Percentiles rank a stretch among this genome's conserved stretches.
phyloP scores from a whole-genome alignment of 2,113 vertebrate genomes.

The Glareola pratincola region DNA sequence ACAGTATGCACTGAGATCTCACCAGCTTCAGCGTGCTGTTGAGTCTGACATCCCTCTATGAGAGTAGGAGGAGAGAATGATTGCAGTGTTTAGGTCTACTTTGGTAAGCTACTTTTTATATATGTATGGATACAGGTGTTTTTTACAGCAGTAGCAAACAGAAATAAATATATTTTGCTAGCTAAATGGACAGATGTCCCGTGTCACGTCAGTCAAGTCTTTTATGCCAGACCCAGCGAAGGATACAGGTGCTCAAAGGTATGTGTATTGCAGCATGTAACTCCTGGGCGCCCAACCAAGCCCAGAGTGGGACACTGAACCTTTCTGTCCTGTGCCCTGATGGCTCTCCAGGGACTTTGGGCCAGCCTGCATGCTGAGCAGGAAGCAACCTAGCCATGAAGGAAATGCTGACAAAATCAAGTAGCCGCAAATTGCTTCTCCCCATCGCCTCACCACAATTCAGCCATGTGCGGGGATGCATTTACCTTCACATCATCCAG shows the following conservation, averaged over 20 bases:
- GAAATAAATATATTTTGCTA: not conserved
- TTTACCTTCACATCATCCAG: not conserved
- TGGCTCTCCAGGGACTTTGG: not conserved
- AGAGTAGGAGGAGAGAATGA: not conserved
- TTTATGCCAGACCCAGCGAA: not conserved
- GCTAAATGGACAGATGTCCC: not conserved
- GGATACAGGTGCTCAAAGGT: not conserved
- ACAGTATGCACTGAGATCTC: not conserved
- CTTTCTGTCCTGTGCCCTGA: not conserved
- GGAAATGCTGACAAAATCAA: not conserved
- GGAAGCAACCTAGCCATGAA: not conserved
- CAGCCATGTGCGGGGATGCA: not conserved
- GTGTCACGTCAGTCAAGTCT: not conserved
- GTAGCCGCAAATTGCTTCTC: not conserved
- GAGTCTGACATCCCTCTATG: not conserved
- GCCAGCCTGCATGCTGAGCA: not conserved
- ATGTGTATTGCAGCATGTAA: not conserved
- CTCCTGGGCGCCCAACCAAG: not conserved
- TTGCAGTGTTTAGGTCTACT: not conserved
- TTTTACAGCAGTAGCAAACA: not conserved
- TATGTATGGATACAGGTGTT: not conserved
- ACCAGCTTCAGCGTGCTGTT: not conserved
- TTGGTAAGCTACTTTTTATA: not conserved
- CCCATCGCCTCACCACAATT: accelerated
- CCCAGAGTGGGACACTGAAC: not conserved